Evolutionary conservation across 2,888 invertebrate species (phyloP), one percentile per base, ranked within the genome.

Genomic region (Melinaea menophilus): DNA sequence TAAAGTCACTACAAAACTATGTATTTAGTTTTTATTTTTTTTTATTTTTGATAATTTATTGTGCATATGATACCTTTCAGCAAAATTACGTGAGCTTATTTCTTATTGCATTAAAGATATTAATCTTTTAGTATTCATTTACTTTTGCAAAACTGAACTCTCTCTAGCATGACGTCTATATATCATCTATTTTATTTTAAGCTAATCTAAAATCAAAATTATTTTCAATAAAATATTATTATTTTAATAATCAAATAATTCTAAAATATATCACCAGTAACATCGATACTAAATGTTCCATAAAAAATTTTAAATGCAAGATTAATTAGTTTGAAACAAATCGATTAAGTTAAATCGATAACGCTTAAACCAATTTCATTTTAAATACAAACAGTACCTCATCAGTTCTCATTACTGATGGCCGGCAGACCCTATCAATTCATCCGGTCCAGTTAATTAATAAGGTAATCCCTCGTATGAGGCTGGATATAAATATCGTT

Each of bases 381-480:
- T 59, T 67, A 41, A 65, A 66, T 51, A 67, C 63, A 64, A 71
- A 71, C 64, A 55, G 63, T 63, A 48, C 65, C 65, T 61, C 61
- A 58, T 55, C 60, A 59, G 31, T 41, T 51, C 3, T 33, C 41
- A 56, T 37, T 69, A 71, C 65, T 69, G 58, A 61, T 56, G 75
- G 75, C 75, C 75, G 75, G 75, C 73, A 74, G 78, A 75, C 79
- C 80, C 76, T 74, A 73, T 73, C 74, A 80, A 77, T 81, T 84
- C 82, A 77, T 81, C 78, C 86, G 81, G 82, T 84, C 83, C 81
- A 84, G 75, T 87, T 86, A 84, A 84, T 85, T 84, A 83, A 83
- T 82, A 81, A 81, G 77, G 74, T 76, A 77, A 77, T 70, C 69
- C 67, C 65, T 58, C 61, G 57, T 61, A 34, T 33, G 33, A 55